Base-by-base conservation (phyloP, 2,888 invertebrate species). In the Tridacna gigas region DNA sequence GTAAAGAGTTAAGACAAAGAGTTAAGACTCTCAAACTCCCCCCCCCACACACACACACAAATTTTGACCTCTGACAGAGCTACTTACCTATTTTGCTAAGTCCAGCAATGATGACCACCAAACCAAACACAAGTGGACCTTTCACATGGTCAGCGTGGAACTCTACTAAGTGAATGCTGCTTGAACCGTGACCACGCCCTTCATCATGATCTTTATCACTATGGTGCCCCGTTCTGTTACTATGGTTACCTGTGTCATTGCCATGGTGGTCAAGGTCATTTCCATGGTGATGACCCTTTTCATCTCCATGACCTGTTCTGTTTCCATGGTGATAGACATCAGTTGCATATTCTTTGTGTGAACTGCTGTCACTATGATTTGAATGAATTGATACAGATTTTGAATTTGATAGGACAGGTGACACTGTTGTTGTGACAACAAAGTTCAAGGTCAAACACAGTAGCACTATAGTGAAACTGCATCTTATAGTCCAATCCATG, bases 61-160 rank as follows among this genome's bases (percentile, higher is more conserved):
- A n/a, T n/a, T n/a, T n/a, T n/a, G n/a, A n/a, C n/a, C n/a, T n/a
- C n/a, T n/a, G 9, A 56, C 18, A 20, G 2, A 56, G 20, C 56
- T 45, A 91, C 94, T 93, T 90, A 95, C 96, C 95, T 74, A 96
- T 94, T 93, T 96, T 96, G 90, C 95, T 95, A 51, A 96, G 90
- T 26, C 95, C 95, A 28, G 95, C 95, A 45, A 95, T 91, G 18
- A 96, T 93, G 71, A 96, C 94, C 85, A 96, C 96, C 20, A 95
- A 82, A 2, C 95, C 94, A 86, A 96, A 94, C 74, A 96, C 94
- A 74, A 96, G 93, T 26, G 95, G 95, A 69, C 94, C 94, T 74
- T 94, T 93, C 15, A 95, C 94, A 82, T 94, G 94, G 4, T 93
- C 90, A 92, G 94, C 95, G 37, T 94, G 91, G 82, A 94, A 89